These are phyloP conservation scores for Gastrophryne carolinensis DNA, from an alignment of 2,797 vertebrate species.

Conservation along the genomic window DNA sequence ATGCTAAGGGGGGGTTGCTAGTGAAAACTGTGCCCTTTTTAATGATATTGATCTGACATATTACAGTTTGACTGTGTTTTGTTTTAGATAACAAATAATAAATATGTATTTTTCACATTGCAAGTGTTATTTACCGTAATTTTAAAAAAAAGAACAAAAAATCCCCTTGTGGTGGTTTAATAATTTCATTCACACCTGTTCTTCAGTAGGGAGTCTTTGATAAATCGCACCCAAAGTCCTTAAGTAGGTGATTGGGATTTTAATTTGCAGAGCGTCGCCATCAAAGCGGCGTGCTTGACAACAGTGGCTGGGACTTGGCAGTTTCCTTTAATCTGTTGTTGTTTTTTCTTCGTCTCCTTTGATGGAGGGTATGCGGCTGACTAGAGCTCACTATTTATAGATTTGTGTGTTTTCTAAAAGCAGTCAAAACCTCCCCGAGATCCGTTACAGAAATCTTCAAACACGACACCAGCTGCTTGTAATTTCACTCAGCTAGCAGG, in stretches of 20 bases:
- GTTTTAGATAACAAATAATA: too few species aligned
- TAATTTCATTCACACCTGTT: constrained; percentile 2
- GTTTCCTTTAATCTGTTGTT: constrained; percentile 41
- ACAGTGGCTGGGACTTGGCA: neutral
- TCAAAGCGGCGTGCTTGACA: constrained; percentile 21
- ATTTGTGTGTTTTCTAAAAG: constrained; percentile 59
- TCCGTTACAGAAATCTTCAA: constrained; percentile 58
- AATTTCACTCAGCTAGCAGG: constrained; percentile 60
- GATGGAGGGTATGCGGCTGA: constrained; percentile 38
- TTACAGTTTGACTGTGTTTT: too few species aligned
- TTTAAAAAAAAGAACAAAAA: too few species aligned
- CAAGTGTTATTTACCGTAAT: too few species aligned
- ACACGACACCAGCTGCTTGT: constrained; percentile 59
- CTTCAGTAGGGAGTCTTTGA: neutral
- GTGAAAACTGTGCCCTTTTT: too few species aligned
- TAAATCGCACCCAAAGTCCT: neutral
- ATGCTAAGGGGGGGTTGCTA: too few species aligned
- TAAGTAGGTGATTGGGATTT: constrained; percentile 31
- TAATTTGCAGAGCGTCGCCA: constrained; percentile 10
- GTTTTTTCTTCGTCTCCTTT: constrained; percentile 39
- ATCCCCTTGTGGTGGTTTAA: neutral
- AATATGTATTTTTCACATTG: too few species aligned
- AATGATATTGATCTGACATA: too few species aligned
- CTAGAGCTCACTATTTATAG: neutral
- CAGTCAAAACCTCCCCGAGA: constrained; percentile 61